Percentiles rank a stretch among this genome's conserved stretches.
phyloP scores from a whole-genome alignment of 2,888 invertebrate species.

The Timema podura region DNA sequence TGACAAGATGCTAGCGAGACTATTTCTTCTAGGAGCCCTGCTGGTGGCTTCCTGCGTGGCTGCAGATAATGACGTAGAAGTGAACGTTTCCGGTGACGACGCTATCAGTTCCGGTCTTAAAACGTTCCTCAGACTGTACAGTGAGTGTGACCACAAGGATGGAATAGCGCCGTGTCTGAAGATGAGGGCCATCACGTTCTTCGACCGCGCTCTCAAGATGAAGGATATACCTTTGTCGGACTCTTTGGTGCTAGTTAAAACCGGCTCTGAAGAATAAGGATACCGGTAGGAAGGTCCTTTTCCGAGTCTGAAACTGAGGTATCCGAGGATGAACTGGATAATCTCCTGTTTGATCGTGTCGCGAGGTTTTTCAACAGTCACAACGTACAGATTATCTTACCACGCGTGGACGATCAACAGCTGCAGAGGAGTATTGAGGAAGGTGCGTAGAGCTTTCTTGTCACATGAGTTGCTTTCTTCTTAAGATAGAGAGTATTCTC shows the following conservation, averaged over 20 bases:
- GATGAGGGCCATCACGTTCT: conserved; percentile 74
- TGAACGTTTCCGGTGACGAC: conserved; percentile 44
- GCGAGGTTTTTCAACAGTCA: conserved; percentile 69
- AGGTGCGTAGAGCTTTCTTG: conserved; percentile 51
- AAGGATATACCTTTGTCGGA: conserved; percentile 52
- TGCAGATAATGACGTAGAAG: conserved; percentile 42
- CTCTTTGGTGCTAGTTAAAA: conserved; percentile 56
- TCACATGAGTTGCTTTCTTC: too few relatives aligned
- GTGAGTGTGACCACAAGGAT: conserved; percentile 68
- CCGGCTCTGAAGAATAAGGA: conserved; percentile 55
- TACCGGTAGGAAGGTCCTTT: conserved; percentile 45
- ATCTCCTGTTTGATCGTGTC: conserved; percentile 66
- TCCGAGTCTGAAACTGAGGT: conserved; percentile 68
- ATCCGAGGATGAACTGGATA: conserved; percentile 55
- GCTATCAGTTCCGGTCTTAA: conserved; percentile 48
- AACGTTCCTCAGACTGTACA: conserved; percentile 52
- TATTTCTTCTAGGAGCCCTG: conserved; percentile 37
- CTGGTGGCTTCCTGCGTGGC: conserved; percentile 38
- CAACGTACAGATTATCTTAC: conserved; percentile 71
- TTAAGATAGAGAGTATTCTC: too few relatives aligned
- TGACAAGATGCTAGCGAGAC: too few relatives aligned
- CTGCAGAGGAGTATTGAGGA: conserved; percentile 69
- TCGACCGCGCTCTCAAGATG: conserved; percentile 65
- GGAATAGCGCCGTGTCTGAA: conserved; percentile 69
- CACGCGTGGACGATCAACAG: conserved; percentile 64